Evolutionary conservation across 2,113 vertebrate species (phyloP), one percentile per base, ranked within the genome.

Genomic region (Turnix velox): DNA sequence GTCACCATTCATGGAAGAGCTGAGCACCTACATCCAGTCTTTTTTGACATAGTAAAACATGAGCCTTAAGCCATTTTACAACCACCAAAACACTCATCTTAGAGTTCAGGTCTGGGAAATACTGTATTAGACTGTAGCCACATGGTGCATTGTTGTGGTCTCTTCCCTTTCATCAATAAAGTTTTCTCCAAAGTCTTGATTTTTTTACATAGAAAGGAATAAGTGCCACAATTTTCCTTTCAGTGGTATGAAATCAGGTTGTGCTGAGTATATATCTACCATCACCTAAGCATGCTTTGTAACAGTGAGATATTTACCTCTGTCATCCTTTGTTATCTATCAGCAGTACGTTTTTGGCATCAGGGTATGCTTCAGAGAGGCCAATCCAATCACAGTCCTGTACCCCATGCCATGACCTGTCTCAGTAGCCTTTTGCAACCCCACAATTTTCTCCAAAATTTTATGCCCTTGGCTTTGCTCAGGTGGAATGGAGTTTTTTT

Each of bases 261-360:
- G 7, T 22, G 28, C 39, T 84, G 68, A 54, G 66, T 2, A 2
- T 49, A 28, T 30, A n/a, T n/a, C n/a, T n/a, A n/a, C 23, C 16
- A 8, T 33, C 37, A 84, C 25, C 27, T 81, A n/a, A 49, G 18
- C 0, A 0, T 2, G 3, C 22, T 49, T 69, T 1, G 0, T 22
- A 77, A 52, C 72, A 80, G 45, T 0, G 0, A 77, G 28, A 37
- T 52, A 35, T 14, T 57, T 6, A 2, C 16, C 12, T 62, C 10
- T 6, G 20, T 46, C 39, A 59, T 33, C 4, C 5, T 84, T 79
- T 24, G 39, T 14, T 45, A n/a, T 66, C 51, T 45, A n/a, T 66
- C 51, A 84, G 33, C 28, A 66, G 59, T 14, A 9, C 6, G 62
- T 66, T 40, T 51, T 7, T 43, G 13, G 43, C 43, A 4, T 33